Conservation (phyloP, 2,113 vertebrate species). For the Cyanistes caeruleus region DNA sequence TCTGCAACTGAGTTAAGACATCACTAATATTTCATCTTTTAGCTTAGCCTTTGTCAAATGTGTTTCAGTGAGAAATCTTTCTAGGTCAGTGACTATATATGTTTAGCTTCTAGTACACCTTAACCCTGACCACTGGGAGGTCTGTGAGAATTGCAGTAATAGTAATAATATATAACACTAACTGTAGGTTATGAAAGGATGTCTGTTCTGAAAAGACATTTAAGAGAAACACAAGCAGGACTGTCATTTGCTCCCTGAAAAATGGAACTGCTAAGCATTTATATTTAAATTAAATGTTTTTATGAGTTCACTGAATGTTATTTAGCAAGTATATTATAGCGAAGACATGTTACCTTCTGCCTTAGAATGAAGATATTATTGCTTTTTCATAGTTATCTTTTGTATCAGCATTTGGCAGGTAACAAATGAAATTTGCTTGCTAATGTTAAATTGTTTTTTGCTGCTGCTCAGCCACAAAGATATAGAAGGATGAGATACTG, state of each 20-base stretch:
- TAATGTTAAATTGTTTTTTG: conserved; percentile 65
- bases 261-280: conserved; percentile 55
- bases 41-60: background rate
- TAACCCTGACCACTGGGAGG: background rate
- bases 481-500: background rate
- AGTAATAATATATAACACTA: background rate
- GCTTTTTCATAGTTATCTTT: conserved; percentile 58
- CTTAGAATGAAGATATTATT: conserved; percentile 56
- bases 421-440: conserved; percentile 71
- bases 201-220: conserved; percentile 6
- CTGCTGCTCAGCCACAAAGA: background rate
- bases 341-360: conserved; percentile 20
- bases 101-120: background rate
- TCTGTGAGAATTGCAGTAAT: background rate
- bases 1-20: background rate
- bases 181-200: conserved; percentile 20
- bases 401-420: conserved; percentile 52
- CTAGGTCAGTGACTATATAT: background rate
- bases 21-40: background rate
- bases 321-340: conserved; percentile 47
- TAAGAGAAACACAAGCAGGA: background rate
- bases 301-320: conserved; percentile 54
- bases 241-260: conserved; percentile 14
- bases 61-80: background rate
- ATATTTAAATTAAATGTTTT: conserved; percentile 51